phyloP scores from a whole-genome alignment of 2,113 vertebrate species.

The Hippocampus zosterae region DNA sequence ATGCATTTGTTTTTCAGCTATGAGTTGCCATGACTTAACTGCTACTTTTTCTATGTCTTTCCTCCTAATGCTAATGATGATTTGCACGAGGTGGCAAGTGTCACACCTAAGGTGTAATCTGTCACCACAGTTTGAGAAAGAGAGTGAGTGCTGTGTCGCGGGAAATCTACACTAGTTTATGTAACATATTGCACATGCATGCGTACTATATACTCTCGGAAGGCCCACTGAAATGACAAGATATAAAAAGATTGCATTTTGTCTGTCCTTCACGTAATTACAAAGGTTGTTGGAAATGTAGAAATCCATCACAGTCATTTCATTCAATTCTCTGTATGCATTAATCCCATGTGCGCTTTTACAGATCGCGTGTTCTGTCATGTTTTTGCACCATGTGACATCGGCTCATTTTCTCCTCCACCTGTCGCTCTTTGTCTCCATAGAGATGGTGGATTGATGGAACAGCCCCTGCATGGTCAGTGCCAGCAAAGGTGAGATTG shows the following conservation, averaged over 20 bases:
- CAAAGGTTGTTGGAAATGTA: conserved; percentile 9
- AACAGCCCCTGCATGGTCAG: background rate
- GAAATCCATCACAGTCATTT: conserved; percentile 7
- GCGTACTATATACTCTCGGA: conserved; percentile 21
- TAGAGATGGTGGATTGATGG: conserved; percentile 10
- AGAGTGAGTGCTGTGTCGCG: conserved; percentile 5
- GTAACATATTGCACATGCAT: conserved; percentile 8
- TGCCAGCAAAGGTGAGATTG: conserved; percentile 15
- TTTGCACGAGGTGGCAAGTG: conserved; percentile 26
- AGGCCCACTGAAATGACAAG: conserved; percentile 25
- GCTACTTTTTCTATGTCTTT: conserved; percentile 18
- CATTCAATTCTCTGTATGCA: conserved; percentile 8
- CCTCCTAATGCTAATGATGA: conserved; percentile 43
- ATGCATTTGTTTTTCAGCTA: conserved; percentile 19
- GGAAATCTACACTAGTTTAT: conserved; percentile 13
- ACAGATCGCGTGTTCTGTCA: conserved; percentile 21
- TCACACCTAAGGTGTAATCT: conserved; percentile 20
- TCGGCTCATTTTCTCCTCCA: conserved; percentile 22
- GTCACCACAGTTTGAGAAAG: background rate
- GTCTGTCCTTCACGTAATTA: conserved; percentile 25
- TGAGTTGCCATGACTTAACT: conserved; percentile 1
- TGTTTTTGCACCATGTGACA: conserved; percentile 17
- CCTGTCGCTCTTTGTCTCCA: conserved; percentile 19
- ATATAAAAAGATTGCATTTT: conserved; percentile 24
- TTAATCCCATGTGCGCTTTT: conserved; percentile 21